Percentiles rank a stretch among this genome's conserved stretches.
Evolutionary conservation across 1,140 invertebrate genomes (phyloP).

Genomic region (Ooceraea biroi): DNA sequence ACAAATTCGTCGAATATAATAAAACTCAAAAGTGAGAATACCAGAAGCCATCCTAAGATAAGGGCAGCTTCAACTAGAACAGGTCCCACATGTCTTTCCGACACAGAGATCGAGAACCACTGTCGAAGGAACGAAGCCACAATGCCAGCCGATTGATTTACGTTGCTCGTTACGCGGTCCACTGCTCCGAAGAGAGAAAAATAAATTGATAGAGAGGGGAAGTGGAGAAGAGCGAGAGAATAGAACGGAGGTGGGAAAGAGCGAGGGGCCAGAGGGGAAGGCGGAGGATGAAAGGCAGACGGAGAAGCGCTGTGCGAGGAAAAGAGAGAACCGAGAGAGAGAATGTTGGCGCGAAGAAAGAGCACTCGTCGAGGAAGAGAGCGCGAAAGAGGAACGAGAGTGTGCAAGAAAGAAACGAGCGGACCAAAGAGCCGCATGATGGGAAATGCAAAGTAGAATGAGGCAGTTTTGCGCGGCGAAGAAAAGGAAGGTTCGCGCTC

Average conservation of each 20-base stretch:
- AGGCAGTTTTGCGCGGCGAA: slow-evolving; percentile 49
- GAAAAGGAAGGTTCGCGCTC: slow-evolving; percentile 44
- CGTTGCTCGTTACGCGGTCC: slow-evolving; percentile 86
- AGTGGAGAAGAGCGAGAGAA: slow-evolving; percentile 36
- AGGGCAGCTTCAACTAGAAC: neutral
- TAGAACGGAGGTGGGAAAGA: slow-evolving; percentile 18
- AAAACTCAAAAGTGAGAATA: slow-evolving; percentile 3
- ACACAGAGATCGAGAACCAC: slow-evolving; percentile 69
- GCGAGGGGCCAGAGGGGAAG: neutral
- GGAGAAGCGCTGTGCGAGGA: slow-evolving; percentile 9
- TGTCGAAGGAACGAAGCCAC: slow-evolving; percentile 80
- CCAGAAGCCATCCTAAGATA: neutral
- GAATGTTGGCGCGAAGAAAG: slow-evolving; percentile 8
- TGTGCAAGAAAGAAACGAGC: neutral
- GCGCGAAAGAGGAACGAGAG: neutral
- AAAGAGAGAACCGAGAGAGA: slow-evolving; percentile 34
- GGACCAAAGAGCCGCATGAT: slow-evolving; percentile 41
- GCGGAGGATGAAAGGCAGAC: slow-evolving; percentile 21
- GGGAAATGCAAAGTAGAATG: slow-evolving; percentile 71
- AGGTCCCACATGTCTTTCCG: slow-evolving; percentile 2
- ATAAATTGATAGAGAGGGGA: slow-evolving; percentile 84
- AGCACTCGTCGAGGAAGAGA: slow-evolving; percentile 34
- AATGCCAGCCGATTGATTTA: slow-evolving; percentile 86
- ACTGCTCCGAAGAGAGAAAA: slow-evolving; percentile 84
- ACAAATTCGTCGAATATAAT: neutral